Evolutionary conservation across 2,888 invertebrate species (phyloP).

Genomic region (Callyntrura guangdongensis): DNA sequence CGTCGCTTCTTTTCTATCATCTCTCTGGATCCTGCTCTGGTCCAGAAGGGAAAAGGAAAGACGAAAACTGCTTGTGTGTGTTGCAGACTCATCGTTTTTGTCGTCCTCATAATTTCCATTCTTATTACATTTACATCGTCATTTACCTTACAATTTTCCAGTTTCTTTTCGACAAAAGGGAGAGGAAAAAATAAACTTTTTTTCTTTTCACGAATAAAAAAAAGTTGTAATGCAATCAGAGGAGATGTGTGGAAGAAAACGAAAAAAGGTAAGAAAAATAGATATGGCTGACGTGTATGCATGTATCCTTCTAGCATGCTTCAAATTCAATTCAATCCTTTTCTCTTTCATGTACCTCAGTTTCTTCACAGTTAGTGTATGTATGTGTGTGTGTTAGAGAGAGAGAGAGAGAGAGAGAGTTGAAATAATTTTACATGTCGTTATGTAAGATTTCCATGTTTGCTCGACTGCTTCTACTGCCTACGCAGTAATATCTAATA

Average conservation of each 20-base stretch:
- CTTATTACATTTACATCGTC: conserved; percentile 50
- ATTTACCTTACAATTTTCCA: conserved; percentile 56
- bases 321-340: conserved; percentile 6
- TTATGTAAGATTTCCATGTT: conserved; percentile 34
- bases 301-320: too few relatives aligned
- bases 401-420: too few relatives aligned
- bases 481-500: conserved; percentile 24
- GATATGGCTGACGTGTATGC: not conserved
- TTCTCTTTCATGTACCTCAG: not conserved
- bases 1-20: not conserved
- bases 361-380: too few relatives aligned
- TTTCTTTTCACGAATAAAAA: conserved; percentile 11
- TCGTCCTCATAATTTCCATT: conserved; percentile 41
- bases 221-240: conserved; percentile 55
- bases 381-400: too few relatives aligned
- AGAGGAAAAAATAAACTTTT: conserved; percentile 32
- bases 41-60: too few relatives aligned
- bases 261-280: conserved; percentile 25
- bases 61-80: not conserved
- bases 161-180: conserved; percentile 37
- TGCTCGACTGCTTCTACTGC: conserved; percentile 1
- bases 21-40: conserved; percentile 18
- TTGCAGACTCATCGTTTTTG: conserved; percentile 42
- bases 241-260: too few relatives aligned
- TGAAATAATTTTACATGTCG: conserved; percentile 38